Conservation (phyloP, 2,888 invertebrate genomes). For the Rotaria macrura region DNA sequence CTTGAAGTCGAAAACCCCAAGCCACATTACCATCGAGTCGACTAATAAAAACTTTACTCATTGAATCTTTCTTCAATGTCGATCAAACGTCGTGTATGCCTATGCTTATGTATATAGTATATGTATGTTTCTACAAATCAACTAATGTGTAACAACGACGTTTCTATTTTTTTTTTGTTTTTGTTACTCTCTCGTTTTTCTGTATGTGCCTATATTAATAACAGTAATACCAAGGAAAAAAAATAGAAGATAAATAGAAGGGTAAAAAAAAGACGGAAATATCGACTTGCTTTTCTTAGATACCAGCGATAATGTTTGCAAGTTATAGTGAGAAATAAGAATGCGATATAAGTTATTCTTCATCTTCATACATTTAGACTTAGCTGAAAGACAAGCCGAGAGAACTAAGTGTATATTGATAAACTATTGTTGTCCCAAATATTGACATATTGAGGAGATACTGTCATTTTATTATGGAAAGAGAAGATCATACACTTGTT, state of each 20-base stretch:
- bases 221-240: not conserved
- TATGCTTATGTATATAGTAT: not conserved
- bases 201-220: not conserved
- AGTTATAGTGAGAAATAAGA: not conserved
- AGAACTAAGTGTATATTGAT: not conserved
- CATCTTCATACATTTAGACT: not conserved
- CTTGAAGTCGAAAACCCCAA: conserved; percentile 50
- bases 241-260: too few species aligned
- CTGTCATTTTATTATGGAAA: too few species aligned
- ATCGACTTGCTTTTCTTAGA: not conserved
- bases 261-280: not conserved
- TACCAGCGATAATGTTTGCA: not conserved
- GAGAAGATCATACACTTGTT: too few species aligned
- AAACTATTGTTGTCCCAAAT: not conserved
- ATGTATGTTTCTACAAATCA: not conserved
- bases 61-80: not conserved
- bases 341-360: not conserved
- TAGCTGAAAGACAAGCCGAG: not conserved
- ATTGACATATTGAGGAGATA: not conserved
- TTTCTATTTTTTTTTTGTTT: not conserved
- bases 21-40: conserved; percentile 47
- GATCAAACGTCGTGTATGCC: not conserved
- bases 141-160: not conserved
- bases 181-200: not conserved
- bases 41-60: conserved; percentile 40